Conservation (phyloP, 2,888 invertebrate genomes). For the Chironomus riparius region DNA sequence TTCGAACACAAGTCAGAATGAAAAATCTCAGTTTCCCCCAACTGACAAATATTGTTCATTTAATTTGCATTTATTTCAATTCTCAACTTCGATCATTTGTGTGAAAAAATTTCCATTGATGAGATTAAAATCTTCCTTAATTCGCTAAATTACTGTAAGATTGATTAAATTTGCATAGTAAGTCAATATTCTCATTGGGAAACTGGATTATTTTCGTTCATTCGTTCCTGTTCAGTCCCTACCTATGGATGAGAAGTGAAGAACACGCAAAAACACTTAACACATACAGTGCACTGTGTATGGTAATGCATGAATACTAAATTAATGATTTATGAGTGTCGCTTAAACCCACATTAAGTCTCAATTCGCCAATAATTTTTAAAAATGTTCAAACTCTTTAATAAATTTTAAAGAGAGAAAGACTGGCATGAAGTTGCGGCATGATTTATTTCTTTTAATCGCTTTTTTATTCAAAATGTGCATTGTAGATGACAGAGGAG, state of each 20-base stretch:
- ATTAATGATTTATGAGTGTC: constrained; percentile 13
- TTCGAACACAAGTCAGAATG: too few relatives aligned
- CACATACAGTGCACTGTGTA: neutral
- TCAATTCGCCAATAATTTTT: constrained; percentile 6
- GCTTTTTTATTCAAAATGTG: neutral
- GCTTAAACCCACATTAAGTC: constrained; percentile 12
- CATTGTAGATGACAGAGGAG: neutral
- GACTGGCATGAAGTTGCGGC: neutral
- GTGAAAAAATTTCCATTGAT: neutral
- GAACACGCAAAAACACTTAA: constrained; percentile 24
- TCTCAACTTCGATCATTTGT: neutral
- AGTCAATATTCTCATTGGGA: neutral
- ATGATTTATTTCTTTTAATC: neutral
- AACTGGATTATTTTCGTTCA: neutral
- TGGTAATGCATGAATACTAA: neutral
- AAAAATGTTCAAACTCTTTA: constrained; percentile 5
- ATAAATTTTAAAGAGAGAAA: constrained; percentile 8
- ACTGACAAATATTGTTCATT: too few relatives aligned
- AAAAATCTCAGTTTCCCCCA: too few relatives aligned
- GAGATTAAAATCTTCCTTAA: neutral
- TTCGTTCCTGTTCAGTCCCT: neutral
- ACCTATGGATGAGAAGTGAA: neutral
- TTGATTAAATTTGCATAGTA: too few relatives aligned
- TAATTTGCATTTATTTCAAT: too few relatives aligned
- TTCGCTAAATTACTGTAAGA: neutral